These are phyloP conservation scores for Dynastes maya DNA, from an alignment of 2,888 invertebrate species.

Conservation along the genomic window DNA sequence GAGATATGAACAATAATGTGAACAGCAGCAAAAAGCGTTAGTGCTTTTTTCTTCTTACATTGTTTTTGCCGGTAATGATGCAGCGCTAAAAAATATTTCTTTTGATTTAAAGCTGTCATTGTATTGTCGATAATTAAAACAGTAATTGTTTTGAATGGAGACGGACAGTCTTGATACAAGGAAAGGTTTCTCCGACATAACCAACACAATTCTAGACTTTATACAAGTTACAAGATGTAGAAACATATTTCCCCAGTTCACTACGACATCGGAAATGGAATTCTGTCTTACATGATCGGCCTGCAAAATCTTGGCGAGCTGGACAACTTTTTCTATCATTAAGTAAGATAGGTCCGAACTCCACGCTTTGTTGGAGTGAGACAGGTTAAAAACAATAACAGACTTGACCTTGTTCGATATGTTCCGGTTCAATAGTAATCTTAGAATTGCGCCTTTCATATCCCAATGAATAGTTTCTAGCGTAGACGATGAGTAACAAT, in stretches of 20 bases:
- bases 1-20: too few relatives aligned
- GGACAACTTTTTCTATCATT: conserved; percentile 17
- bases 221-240: neutral
- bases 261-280: neutral
- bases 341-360: neutral
- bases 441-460: neutral
- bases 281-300: neutral
- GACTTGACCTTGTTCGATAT: conserved; percentile 43
- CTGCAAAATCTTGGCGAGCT: neutral
- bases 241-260: conserved; percentile 20
- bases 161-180: too few relatives aligned
- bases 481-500: too few relatives aligned
- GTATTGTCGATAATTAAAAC: too few relatives aligned
- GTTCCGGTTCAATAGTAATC: conserved; percentile 39
- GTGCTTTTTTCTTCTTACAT: too few relatives aligned
- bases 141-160: too few relatives aligned
- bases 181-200: neutral
- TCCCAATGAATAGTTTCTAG: neutral
- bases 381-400: conserved; percentile 45
- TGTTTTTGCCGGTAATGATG: too few relatives aligned
- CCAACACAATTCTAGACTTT: neutral
- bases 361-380: neutral
- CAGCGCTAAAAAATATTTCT: too few relatives aligned
- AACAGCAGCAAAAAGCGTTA: too few relatives aligned
- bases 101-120: too few relatives aligned